Conservation (phyloP, 2,113 vertebrate genomes). For the Bos indicus region DNA sequence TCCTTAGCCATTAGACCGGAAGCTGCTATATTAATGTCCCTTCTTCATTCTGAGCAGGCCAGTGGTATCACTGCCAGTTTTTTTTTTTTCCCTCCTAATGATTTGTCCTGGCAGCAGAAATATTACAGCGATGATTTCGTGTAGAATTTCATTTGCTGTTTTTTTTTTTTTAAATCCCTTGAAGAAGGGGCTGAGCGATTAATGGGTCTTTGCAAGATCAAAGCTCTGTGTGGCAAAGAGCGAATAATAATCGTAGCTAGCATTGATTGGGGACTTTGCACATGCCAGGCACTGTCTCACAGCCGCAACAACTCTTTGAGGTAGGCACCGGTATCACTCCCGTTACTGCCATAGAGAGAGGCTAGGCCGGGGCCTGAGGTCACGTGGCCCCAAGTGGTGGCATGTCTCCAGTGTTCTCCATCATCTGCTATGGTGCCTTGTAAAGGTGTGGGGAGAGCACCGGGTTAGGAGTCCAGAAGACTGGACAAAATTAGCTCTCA, state of each 20-base stretch:
- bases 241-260: slow-evolving; percentile 42
- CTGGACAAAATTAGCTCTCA: not conserved
- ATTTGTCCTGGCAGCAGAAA: slow-evolving; percentile 69
- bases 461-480: not conserved
- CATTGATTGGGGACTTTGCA: slow-evolving; percentile 42
- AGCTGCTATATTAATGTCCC: slow-evolving; percentile 29
- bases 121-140: slow-evolving; percentile 69
- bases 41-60: slow-evolving; percentile 42
- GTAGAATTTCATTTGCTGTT: slow-evolving; percentile 68
- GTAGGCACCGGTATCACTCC: not conserved
- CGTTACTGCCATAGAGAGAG: not conserved
- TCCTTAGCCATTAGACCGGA: not conserved
- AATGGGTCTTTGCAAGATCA: slow-evolving; percentile 69
- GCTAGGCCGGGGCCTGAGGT: not conserved
- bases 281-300: not conserved
- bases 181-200: slow-evolving; percentile 64
- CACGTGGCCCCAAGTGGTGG: not conserved
- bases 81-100: not conserved
- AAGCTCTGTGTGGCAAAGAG: slow-evolving; percentile 59
- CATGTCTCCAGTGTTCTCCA: not conserved
- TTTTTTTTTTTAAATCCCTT: slow-evolving; percentile 50
- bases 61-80: slow-evolving; percentile 39
- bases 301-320: not conserved
- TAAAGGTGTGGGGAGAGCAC: not conserved
- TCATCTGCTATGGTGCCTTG: not conserved